A percentile compares a stretch with the other conserved stretches of the same genome.
phyloP scores from a whole-genome alignment of 2,888 invertebrate species.

The Actias luna region DNA sequence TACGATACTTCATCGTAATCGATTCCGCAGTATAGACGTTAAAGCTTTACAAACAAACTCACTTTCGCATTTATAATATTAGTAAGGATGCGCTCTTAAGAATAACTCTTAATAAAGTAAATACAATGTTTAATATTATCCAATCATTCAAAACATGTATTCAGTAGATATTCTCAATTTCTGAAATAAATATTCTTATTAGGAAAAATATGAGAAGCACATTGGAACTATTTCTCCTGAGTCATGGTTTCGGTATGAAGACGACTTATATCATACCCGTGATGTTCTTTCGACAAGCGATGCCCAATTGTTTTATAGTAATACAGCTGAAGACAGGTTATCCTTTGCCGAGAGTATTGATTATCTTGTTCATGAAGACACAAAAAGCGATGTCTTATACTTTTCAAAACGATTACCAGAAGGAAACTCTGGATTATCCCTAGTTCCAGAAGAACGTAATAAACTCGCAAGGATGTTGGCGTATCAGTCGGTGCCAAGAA shows the following conservation, averaged over 20 bases:
- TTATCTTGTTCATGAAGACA: conserved; percentile 13
- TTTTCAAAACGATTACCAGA: conserved; percentile 22
- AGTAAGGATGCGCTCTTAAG: too few species aligned
- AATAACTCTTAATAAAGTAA: too few species aligned
- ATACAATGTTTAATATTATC: too few species aligned
- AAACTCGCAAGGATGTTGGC: conserved; percentile 37
- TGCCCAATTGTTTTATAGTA: conserved; percentile 17
- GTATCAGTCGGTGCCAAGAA: conserved; percentile 29
- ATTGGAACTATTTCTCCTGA: conserved; percentile 56
- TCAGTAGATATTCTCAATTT: background rate
- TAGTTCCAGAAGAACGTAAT: conserved; percentile 44
- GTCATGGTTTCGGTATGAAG: conserved; percentile 25
- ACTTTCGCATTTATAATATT: too few species aligned
- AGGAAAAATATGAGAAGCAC: conserved; percentile 63
- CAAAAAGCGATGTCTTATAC: conserved; percentile 32
- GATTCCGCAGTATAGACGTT: too few species aligned
- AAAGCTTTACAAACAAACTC: too few species aligned
- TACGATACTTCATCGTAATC: too few species aligned
- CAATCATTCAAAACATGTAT: background rate
- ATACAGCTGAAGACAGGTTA: background rate
- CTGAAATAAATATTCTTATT: conserved; percentile 7
- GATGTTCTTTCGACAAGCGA: conserved; percentile 14
- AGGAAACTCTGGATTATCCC: conserved; percentile 38
- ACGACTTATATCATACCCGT: conserved; percentile 14
- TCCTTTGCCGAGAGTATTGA: background rate